Conservation (phyloP, 1,140 invertebrate species). For the Ceratoteleas bidentatus region DNA sequence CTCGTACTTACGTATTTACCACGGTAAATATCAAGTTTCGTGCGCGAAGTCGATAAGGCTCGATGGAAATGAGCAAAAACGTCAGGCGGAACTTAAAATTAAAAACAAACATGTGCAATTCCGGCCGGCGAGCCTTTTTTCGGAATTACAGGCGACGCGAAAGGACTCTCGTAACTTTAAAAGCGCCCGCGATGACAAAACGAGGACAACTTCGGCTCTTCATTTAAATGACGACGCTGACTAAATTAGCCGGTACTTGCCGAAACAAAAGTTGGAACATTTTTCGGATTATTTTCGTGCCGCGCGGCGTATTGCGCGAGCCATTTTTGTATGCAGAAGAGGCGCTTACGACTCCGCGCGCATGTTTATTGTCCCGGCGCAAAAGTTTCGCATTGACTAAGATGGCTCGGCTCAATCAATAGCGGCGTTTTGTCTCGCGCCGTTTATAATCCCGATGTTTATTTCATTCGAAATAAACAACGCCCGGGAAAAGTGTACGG, state of each 20-base stretch:
- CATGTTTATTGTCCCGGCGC: conserved; percentile 19
- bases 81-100: not conserved
- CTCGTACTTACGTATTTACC: conserved; percentile 8
- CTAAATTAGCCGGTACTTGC: conserved; percentile 10
- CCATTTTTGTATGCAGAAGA: conserved; percentile 21
- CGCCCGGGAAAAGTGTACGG: conserved; percentile 1
- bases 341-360: conserved; percentile 18
- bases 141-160: not conserved
- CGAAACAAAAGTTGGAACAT: conserved; percentile 10
- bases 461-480: conserved; percentile 10
- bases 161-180: not conserved
- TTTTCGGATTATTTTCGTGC: conserved; percentile 10
- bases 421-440: conserved; percentile 6
- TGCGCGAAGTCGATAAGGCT: not conserved
- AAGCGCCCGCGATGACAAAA: not conserved
- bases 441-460: conserved; percentile 26
- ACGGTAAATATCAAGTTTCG: conserved; percentile 6
- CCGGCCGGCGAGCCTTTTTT: not conserved
- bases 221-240: conserved; percentile 13
- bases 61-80: not conserved
- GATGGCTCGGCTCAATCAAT: conserved; percentile 17
- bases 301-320: not conserved
- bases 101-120: conserved; percentile 5
- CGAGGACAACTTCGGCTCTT: not conserved
- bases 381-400: conserved; percentile 21